Evolutionary conservation across 2,797 vertebrate genomes (phyloP).

Genomic region (Lepilemur septentrionalis): DNA sequence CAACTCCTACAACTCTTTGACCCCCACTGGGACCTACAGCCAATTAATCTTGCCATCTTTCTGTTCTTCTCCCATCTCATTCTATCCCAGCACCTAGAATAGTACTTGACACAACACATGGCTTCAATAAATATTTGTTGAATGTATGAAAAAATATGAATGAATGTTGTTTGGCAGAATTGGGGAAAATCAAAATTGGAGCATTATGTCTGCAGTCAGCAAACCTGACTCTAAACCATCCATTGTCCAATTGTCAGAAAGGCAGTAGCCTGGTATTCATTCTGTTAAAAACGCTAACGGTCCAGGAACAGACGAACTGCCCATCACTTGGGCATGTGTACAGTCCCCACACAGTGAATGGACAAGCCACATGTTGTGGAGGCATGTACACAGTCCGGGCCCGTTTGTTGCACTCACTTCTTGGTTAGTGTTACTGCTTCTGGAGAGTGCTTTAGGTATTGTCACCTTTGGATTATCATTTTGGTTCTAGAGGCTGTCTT

Average conservation of each 20-base stretch:
- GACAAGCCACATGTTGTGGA: background rate
- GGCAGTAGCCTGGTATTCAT: background rate
- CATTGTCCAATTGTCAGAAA: background rate
- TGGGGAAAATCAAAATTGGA: background rate
- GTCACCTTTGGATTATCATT: background rate
- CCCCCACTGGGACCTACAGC: background rate
- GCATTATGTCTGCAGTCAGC: background rate
- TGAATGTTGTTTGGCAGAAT: background rate
- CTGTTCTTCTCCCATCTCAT: background rate
- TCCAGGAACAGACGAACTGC: background rate
- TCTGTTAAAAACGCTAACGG: background rate
- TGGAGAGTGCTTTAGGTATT: background rate
- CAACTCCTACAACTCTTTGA: background rate
- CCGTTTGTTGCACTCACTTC: background rate
- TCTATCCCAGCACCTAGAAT: background rate
- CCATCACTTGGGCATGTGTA: background rate
- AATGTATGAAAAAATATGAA: background rate
- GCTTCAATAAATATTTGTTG: background rate
- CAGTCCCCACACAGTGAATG: background rate
- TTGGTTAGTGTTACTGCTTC: background rate
- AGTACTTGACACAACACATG: background rate
- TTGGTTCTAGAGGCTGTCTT: background rate
- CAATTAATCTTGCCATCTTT: background rate
- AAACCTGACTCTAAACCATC: background rate
- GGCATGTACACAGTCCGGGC: too few species aligned